Base-by-base conservation (phyloP, 2,113 vertebrate genomes). In the Origma solitaria region DNA sequence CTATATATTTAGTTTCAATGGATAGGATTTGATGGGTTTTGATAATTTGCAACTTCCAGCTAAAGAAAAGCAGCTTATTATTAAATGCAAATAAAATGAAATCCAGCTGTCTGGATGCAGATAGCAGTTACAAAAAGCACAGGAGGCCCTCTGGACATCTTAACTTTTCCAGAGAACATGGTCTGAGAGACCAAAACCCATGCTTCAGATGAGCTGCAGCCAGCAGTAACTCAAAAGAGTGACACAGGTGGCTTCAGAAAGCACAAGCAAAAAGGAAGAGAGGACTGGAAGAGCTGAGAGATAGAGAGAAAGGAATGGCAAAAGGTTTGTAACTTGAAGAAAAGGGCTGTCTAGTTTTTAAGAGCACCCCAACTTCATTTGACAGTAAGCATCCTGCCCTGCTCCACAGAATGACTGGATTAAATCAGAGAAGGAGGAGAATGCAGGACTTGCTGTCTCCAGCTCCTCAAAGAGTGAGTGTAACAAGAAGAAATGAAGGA, bases 1-100 rank as follows among this genome's bases (percentile, higher is more conserved):
- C 75, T 82, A 85, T 75, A 65, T 87, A 87, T 90, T 92, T 84
- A 49, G 54, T 92, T 95, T 92, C 73, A 83, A 69, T 62, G 87
- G 62, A 75, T 24, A 91, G 76, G 79, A 90, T 96, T 97, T 97
- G 94, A 98, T 97, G 93, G 82, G 54, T 90, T 97, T 95, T 97
- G 97, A 98, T 97, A 96, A 98, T 97, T 96, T 94, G 94, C 92
- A 97, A 96, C 81, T 97, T 97, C 95, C 82, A 97, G 94, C 94
- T 90, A 96, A 96, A 94, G 95, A 97, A 98, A 97, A 97, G 87
- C 25, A 85, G 95, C 95, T 97, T 98, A 97, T 98, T 98, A 98
- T 96, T 96, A 97, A 97, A 97, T 96, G 94, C 95, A 98, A 98
- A 97, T 97, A 97, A 96, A 97, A 96, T 87, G 85, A 97, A 97